Percentiles rank a stretch among this genome's conserved stretches.
Evolutionary conservation across 2,113 vertebrate genomes (phyloP).

Genomic region (Cyanoramphus novaezelandiae): DNA sequence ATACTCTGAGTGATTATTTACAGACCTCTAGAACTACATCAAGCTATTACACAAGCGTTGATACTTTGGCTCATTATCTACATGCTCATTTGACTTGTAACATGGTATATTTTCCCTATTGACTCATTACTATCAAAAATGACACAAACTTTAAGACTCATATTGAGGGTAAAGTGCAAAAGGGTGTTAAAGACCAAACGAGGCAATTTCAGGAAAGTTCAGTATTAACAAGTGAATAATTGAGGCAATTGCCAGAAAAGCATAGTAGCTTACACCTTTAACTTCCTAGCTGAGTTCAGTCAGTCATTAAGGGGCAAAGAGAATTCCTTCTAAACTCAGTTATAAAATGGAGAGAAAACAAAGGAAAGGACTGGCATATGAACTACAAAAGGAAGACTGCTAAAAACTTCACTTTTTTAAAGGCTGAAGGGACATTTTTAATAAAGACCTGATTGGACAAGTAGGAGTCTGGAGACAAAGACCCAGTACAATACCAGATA

Average conservation of each 20-base stretch:
- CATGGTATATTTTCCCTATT: not conserved
- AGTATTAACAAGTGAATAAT: not conserved
- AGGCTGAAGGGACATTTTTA: not conserved
- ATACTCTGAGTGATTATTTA: not conserved
- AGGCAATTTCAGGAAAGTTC: not conserved
- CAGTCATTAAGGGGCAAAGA: not conserved
- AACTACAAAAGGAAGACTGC: not conserved
- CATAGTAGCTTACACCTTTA: not conserved
- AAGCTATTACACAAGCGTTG: not conserved
- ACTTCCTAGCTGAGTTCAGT: not conserved
- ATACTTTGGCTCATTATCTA: not conserved
- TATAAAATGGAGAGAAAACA: not conserved
- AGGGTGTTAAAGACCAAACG: not conserved
- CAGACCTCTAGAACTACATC: not conserved
- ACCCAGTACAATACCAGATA: not conserved
- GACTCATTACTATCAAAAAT: not conserved
- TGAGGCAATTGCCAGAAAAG: not conserved
- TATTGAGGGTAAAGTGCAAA: not conserved
- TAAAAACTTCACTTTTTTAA: not conserved
- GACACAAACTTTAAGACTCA: not conserved
- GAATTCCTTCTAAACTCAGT: not conserved
- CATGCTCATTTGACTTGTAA: not conserved
- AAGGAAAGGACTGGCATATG: not conserved
- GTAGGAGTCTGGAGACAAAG: not conserved
- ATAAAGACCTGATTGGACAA: not conserved